A percentile compares a stretch with the other conserved stretches of the same genome.
phyloP scores from a whole-genome alignment of 2,888 invertebrate species.

The Altica lythri region DNA sequence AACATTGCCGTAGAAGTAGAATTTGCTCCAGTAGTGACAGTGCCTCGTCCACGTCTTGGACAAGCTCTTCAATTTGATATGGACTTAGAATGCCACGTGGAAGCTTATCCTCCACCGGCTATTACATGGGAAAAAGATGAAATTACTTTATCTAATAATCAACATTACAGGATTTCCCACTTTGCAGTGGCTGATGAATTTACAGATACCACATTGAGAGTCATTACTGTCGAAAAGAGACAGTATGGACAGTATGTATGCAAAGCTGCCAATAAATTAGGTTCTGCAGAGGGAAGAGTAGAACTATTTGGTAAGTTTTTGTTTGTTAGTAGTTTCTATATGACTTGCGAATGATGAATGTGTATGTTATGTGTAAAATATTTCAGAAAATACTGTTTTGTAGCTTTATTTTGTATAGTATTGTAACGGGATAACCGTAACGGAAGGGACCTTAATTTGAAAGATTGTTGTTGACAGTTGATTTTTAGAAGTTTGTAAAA shows the following conservation, averaged over 20 bases:
- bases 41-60: conserved; percentile 81
- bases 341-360: no score
- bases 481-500: no score
- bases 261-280: conserved; percentile 87
- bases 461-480: no score
- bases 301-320: conserved; percentile 85
- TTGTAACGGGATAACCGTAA: no score
- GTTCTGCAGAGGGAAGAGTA: conserved; percentile 77
- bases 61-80: conserved; percentile 92
- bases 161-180: conserved; percentile 89
- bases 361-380: conserved; percentile 12
- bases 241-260: conserved; percentile 87
- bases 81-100: conserved; percentile 92
- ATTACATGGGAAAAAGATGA: conserved; percentile 91
- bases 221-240: conserved; percentile 88
- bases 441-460: no score
- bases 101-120: conserved; percentile 92
- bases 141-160: conserved; percentile 81
- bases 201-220: conserved; percentile 81
- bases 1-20: conserved; percentile 91
- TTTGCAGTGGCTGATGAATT: conserved; percentile 92
- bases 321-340: no score
- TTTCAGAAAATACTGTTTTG: no score
- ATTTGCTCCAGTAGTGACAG: conserved; percentile 85
- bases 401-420: no score